phyloP scores from a whole-genome alignment of 2,113 vertebrate species.

The Odontophorus gujanensis region DNA sequence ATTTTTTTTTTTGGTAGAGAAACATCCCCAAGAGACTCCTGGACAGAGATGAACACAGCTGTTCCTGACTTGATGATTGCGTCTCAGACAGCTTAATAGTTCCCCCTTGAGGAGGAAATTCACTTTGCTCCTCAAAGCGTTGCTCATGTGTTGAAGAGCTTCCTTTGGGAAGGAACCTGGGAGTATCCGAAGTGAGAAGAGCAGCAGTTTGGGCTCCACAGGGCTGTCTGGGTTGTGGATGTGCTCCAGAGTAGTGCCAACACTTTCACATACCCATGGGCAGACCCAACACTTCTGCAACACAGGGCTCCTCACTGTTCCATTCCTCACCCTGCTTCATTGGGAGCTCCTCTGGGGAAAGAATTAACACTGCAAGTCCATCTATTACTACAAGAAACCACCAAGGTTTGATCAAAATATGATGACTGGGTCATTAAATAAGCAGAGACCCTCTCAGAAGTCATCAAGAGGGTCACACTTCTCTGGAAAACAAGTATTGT shows the following conservation, averaged over 20 bases:
- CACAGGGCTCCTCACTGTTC: neutral
- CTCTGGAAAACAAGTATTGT: neutral
- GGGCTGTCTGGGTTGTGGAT: neutral
- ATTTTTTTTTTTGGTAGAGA: neutral
- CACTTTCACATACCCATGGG: neutral
- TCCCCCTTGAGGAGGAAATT: conserved; percentile 26
- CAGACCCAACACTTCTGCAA: neutral
- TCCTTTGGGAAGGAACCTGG: neutral
- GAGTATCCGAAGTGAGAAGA: neutral
- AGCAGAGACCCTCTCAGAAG: no score
- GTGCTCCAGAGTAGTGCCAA: neutral
- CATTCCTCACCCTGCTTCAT: no score
- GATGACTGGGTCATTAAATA: neutral
- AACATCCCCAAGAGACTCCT: rapidly evolving
- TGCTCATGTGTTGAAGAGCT: neutral
- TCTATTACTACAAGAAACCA: neutral
- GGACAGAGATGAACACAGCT: neutral
- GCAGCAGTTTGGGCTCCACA: neutral
- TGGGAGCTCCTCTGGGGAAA: neutral
- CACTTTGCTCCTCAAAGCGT: neutral
- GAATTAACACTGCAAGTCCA: rapidly evolving
- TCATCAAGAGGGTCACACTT: neutral
- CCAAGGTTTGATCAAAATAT: neutral
- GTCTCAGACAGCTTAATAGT: neutral
- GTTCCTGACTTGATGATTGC: neutral